These are phyloP conservation scores for Agrotis ipsilon DNA, from an alignment of 2,888 invertebrate species.

Conservation along the genomic window DNA sequence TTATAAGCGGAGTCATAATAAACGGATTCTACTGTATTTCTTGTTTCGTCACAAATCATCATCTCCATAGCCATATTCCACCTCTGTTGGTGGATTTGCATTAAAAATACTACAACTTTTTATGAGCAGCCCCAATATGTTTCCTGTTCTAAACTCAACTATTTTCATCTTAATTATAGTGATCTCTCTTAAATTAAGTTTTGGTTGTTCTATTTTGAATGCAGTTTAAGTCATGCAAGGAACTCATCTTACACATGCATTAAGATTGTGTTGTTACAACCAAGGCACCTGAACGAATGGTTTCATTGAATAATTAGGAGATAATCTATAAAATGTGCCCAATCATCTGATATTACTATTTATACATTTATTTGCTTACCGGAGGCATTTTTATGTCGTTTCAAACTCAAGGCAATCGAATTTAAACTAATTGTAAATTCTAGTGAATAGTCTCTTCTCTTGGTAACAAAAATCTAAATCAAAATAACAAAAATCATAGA, in stretches of 20 bases:
- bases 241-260: background rate
- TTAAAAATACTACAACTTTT: too few relatives aligned
- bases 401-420: slow-evolving; percentile 2
- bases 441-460: background rate
- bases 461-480: background rate
- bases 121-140: too few relatives aligned
- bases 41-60: background rate
- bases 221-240: background rate
- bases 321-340: slow-evolving; percentile 1
- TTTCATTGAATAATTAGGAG: slow-evolving; percentile 8
- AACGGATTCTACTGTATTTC: too few relatives aligned
- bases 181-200: background rate
- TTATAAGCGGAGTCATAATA: too few relatives aligned
- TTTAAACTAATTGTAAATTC: slow-evolving; percentile 10
- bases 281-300: background rate
- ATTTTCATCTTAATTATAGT: too few relatives aligned
- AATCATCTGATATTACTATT: slow-evolving; percentile 12
- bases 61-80: too few relatives aligned
- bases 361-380: slow-evolving; percentile 27
- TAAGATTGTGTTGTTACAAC: background rate
- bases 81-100: too few relatives aligned
- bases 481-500: slow-evolving; percentile 34
- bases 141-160: too few relatives aligned
- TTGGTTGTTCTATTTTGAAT: background rate
- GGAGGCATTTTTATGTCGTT: slow-evolving; percentile 30